Evolutionary conservation across 2,797 vertebrate genomes (phyloP).

Genomic region (Hoplostethus atlanticus): DNA sequence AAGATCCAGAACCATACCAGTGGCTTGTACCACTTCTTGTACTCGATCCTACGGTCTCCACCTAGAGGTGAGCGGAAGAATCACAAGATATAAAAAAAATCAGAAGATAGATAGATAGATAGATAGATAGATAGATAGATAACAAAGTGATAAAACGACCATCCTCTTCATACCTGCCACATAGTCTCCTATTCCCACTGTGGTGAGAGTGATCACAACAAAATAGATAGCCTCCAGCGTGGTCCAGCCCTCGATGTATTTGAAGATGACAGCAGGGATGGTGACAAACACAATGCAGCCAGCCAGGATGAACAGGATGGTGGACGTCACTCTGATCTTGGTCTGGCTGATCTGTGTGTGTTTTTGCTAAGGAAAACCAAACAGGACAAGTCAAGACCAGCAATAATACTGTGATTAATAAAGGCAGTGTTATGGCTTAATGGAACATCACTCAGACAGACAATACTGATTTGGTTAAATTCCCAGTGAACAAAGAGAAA

Average conservation of each 20-base stretch:
- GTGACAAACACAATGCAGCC: constrained; percentile 97
- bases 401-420: not conserved
- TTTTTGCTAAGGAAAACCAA: constrained; percentile 88
- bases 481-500: not conserved
- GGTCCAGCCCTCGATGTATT: constrained; percentile 95
- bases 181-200: constrained; percentile 97
- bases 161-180: too few relatives aligned
- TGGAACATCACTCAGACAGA: not conserved
- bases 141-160: too few relatives aligned
- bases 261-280: constrained; percentile 96
- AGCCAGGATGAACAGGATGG: constrained; percentile 95
- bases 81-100: not conserved
- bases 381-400: constrained; percentile 3
- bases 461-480: not conserved
- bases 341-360: constrained; percentile 98
- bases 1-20: constrained; percentile 99
- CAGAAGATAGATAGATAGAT: too few relatives aligned
- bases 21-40: constrained; percentile 97
- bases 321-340: constrained; percentile 98
- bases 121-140: too few relatives aligned
- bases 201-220: constrained; percentile 97
- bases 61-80: constrained; percentile 77
- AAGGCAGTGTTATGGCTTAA: not conserved
- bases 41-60: constrained; percentile 90
- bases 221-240: constrained; percentile 97